Evolutionary conservation across 1,140 invertebrate species (phyloP).

Genomic region (Saccostrea cuccullata): DNA sequence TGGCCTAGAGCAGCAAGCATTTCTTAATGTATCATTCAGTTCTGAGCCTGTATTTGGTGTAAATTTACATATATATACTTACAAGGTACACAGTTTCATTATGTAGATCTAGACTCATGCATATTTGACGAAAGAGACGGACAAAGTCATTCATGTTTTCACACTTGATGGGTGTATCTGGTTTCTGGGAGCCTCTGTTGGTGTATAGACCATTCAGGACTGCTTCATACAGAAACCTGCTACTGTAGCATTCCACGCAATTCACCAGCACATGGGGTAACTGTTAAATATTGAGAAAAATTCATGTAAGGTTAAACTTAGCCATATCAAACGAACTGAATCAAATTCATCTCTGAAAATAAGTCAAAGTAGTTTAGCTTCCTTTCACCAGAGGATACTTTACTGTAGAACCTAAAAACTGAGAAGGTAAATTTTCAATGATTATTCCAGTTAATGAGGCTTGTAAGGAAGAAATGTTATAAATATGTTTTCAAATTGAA

Average conservation of each 20-base stretch:
- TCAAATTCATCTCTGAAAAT: background rate
- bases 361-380: too few species aligned
- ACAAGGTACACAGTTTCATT: slow-evolving; percentile 77
- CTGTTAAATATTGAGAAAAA: slow-evolving; percentile 69
- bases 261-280: slow-evolving; percentile 84
- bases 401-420: background rate
- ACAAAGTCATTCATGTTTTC: slow-evolving; percentile 89
- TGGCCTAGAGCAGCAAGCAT: too few species aligned
- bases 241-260: slow-evolving; percentile 89
- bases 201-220: slow-evolving; percentile 83
- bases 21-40: too few species aligned
- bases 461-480: too few species aligned
- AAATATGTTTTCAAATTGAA: too few species aligned
- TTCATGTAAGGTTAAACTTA: background rate
- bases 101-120: slow-evolving; percentile 58
- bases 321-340: too few species aligned
- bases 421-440: too few species aligned
- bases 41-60: background rate
- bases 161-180: slow-evolving; percentile 82
- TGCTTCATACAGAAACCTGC: slow-evolving; percentile 87
- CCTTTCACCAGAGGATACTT: too few species aligned
- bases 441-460: too few species aligned
- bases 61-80: slow-evolving; percentile 47
- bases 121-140: slow-evolving; percentile 77
- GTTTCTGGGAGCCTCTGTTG: slow-evolving; percentile 63